Percentiles rank a stretch among this genome's conserved stretches.
phyloP scores from a whole-genome alignment of 2,888 invertebrate genomes.

The Pogonocherus hispidulus region DNA sequence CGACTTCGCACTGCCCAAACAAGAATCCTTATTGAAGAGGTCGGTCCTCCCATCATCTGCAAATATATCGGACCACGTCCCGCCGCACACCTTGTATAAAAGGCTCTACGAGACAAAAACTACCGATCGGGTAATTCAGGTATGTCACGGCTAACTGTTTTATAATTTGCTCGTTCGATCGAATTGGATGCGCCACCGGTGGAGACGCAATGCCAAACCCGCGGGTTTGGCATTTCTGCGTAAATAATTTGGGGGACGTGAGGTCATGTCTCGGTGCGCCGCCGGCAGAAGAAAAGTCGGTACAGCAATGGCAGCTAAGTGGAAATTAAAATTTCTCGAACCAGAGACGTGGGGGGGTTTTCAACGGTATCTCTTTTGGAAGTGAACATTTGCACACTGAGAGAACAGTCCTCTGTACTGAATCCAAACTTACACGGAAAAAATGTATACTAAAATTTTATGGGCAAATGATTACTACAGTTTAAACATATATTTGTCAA shows the following conservation, averaged over 20 bases:
- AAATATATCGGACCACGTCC: background rate
- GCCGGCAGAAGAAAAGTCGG: background rate
- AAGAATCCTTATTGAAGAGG: background rate
- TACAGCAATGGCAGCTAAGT: background rate
- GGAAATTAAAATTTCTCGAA: slow-evolving; percentile 1
- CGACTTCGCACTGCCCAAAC: background rate
- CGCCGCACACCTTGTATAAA: background rate
- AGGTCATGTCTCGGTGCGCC: background rate
- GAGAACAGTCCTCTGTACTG: no score
- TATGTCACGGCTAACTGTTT: slow-evolving; percentile 29
- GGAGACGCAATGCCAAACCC: background rate
- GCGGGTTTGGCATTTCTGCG: slow-evolving; percentile 7
- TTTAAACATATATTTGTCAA: no score
- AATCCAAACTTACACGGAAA: no score
- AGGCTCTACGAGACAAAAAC: slow-evolving; percentile 34
- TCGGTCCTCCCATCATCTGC: background rate
- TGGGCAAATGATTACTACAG: no score
- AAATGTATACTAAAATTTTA: no score
- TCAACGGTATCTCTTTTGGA: background rate
- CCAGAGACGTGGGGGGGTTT: background rate
- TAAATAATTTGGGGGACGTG: background rate
- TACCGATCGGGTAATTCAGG: slow-evolving; percentile 20
- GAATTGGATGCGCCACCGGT: slow-evolving; percentile 3
- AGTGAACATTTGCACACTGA: no score
- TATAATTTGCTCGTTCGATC: slow-evolving; percentile 25